Conservation (phyloP, 2,113 vertebrate species). For the Meriones unguiculatus region DNA sequence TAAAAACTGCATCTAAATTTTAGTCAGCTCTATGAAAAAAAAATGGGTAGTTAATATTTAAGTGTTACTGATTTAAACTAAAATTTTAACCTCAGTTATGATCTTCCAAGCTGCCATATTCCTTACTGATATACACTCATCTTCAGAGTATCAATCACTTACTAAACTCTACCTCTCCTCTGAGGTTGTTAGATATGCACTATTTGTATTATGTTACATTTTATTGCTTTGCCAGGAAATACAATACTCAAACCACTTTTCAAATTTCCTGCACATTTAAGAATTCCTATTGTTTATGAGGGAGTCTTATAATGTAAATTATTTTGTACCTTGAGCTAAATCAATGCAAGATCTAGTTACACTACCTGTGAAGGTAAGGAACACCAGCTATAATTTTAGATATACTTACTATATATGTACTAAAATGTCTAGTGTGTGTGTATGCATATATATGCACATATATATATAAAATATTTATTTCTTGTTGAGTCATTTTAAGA, state of each 20-base stretch:
- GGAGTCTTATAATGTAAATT: not conserved
- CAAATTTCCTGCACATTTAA: slow-evolving; percentile 9
- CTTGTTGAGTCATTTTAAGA: slow-evolving; percentile 39
- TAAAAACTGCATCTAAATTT: slow-evolving; percentile 47
- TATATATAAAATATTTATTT: not conserved
- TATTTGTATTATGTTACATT: not conserved
- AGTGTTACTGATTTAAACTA: slow-evolving; percentile 27
- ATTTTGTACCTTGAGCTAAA: slow-evolving; percentile 40
- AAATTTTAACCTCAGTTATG: slow-evolving; percentile 41
- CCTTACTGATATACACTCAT: slow-evolving; percentile 20
- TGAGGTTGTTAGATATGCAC: not conserved
- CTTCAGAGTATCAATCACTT: slow-evolving; percentile 30
- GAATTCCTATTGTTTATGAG: not conserved
- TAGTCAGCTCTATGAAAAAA: slow-evolving; percentile 30
- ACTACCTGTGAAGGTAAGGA: not conserved
- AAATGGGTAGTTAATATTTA: slow-evolving; percentile 49
- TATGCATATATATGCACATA: no score
- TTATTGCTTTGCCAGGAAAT: slow-evolving; percentile 28
- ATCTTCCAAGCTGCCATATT: not conserved
- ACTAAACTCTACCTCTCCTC: not conserved
- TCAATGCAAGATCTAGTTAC: slow-evolving; percentile 34
- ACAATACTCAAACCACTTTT: not conserved
- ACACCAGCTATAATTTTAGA: not conserved
- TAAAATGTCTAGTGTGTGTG: not conserved
- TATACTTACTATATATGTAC: not conserved